Evolutionary conservation across 2,113 vertebrate species (phyloP).

Genomic region (Rattus rattus): DNA sequence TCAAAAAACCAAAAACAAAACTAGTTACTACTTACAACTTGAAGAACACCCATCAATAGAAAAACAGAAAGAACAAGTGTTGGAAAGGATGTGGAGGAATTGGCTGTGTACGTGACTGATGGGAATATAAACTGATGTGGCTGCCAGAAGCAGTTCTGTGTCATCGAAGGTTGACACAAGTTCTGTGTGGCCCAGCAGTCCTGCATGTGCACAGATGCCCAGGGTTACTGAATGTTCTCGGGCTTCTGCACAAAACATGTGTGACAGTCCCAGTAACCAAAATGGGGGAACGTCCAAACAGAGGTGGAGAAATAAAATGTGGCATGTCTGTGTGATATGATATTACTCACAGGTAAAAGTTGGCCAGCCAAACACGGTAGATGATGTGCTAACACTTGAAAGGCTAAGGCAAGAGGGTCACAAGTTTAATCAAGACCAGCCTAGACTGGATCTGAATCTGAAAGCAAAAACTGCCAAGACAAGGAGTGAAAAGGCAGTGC

Average conservation of each 20-base stretch:
- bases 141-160: background rate
- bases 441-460: background rate
- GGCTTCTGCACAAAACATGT: background rate
- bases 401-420: background rate
- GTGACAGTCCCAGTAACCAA: background rate
- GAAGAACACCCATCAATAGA: background rate
- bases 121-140: background rate
- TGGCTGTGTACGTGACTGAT: background rate
- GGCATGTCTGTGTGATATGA: background rate
- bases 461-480: background rate
- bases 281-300: background rate
- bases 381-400: background rate
- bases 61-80: background rate
- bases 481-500: background rate
- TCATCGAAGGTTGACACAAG: slow-evolving; percentile 2
- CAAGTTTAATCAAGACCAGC: background rate
- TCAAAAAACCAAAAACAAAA: background rate
- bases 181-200: background rate
- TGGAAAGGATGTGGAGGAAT: background rate
- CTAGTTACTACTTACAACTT: background rate
- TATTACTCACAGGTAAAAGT: background rate
- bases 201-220: background rate
- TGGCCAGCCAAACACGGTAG: background rate
- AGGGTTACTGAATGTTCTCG: background rate
- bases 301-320: background rate